phyloP scores from a whole-genome alignment of 92 coral and sea anemone genomes.

The Metridium senile region DNA sequence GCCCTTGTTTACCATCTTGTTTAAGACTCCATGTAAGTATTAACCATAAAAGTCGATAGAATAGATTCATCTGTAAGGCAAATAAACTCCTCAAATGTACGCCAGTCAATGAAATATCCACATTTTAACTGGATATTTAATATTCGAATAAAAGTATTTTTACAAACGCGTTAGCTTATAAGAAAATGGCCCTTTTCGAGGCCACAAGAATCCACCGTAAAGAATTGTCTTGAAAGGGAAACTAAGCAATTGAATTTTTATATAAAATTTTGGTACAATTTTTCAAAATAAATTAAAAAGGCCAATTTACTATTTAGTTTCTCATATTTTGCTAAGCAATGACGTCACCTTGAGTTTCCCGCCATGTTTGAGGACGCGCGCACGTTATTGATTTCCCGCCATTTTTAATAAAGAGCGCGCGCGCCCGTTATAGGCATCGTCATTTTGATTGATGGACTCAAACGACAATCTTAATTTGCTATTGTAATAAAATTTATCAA shows the following conservation, averaged over 20 bases:
- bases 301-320: background rate
- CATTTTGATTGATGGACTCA: background rate
- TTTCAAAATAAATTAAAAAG: conserved; percentile 16
- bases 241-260: conserved; percentile 10
- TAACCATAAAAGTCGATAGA: too few relatives aligned
- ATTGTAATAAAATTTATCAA: conserved; percentile 11
- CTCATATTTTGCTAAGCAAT: background rate
- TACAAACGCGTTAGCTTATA: conserved; percentile 16
- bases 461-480: conserved; percentile 24
- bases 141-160: conserved; percentile 12
- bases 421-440: background rate
- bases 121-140: too few relatives aligned
- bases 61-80: too few relatives aligned
- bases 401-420: background rate
- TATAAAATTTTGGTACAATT: conserved; percentile 7
- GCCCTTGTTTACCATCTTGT: too few relatives aligned
- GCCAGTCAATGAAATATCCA: conserved; percentile 10
- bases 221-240: background rate
- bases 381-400: background rate
- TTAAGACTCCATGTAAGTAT: too few relatives aligned
- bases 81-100: background rate
- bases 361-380: background rate
- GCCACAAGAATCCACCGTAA: conserved; percentile 5
- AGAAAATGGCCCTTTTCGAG: conserved; percentile 12
- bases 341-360: background rate